Evolutionary conservation across 2,113 vertebrate genomes (phyloP).

Genomic region (Plectropomus leopardus): DNA sequence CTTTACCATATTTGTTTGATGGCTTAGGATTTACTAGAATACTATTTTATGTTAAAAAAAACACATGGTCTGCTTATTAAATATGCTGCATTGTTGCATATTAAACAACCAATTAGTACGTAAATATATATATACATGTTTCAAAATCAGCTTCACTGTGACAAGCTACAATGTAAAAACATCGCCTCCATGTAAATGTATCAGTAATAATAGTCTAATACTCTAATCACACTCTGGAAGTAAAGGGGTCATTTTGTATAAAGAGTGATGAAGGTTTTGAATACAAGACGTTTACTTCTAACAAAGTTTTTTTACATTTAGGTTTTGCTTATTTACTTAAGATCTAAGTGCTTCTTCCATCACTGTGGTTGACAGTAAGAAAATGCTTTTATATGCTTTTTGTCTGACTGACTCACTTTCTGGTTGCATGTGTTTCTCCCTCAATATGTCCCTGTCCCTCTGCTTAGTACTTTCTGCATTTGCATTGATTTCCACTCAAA

Average conservation of each 20-base stretch:
- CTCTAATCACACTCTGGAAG: not conserved
- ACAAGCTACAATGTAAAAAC: too few species aligned
- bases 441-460: constrained; percentile 19
- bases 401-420: constrained; percentile 4
- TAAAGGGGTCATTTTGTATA: not conserved
- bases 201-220: not conserved
- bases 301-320: not conserved
- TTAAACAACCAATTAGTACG: too few species aligned
- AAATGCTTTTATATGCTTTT: not conserved
- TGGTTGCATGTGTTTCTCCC: constrained; percentile 3
- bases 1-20: too few species aligned
- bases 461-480: not conserved
- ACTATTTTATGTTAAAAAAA: too few species aligned
- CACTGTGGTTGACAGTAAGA: not conserved
- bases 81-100: too few species aligned
- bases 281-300: not conserved
- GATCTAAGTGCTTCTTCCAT: not conserved
- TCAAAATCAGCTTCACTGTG: too few species aligned
- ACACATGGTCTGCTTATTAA: too few species aligned
- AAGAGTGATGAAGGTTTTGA: not conserved
- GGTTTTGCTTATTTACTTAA: not conserved
- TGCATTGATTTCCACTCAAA: constrained; percentile 41
- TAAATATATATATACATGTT: too few species aligned
- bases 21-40: too few species aligned
- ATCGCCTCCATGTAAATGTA: too few species aligned